Base-by-base conservation (phyloP, 2,888 invertebrate genomes). In the Baccha elongata region DNA sequence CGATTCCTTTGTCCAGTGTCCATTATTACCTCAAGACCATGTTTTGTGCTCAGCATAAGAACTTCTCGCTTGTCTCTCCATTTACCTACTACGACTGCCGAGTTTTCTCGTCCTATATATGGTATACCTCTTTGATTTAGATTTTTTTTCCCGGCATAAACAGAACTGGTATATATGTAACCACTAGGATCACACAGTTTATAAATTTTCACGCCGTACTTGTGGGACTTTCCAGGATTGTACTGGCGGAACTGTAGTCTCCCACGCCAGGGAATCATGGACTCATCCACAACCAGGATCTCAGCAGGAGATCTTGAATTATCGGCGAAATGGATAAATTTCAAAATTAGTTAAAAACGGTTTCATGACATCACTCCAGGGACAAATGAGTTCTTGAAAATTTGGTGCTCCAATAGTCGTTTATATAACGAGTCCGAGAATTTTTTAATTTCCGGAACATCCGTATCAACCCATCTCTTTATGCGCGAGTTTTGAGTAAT, bases 401-500 rank as follows among this genome's bases (percentile, higher is more conserved):
- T 19, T 37, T 35, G 53, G 21, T 35, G 37, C 26, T 58, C 58
- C 23, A 26, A 50, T 44, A 17, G 6, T 21, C 4, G 11, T 46
- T 46, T 46, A 46, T 46, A 19, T n/a, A n/a, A n/a, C n/a, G n/a
- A n/a, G n/a, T n/a, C n/a, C n/a, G n/a, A n/a, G n/a, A n/a, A n/a
- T n/a, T n/a, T n/a, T n/a, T n/a, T n/a, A n/a, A 53, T 53, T 53
- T 53, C 53, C 19, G 11, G 35, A 21, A 37, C 53, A 19, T 37
- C 37, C 10, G 53, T 37, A 37, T 53, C 53, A 37, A 19, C 37
- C 53, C 53, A 53, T 21, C 37, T 26, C 42, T 58, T 58, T 58
- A 42, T 26, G 40, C 58, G 23, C 42, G 58, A 42, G 42, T 42
- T 58, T 23, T n/a, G 58, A 40, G 58, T 40, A 13, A 58, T 42